Base-by-base conservation (phyloP, 1,140 invertebrate species). In the Augochlora pura region DNA sequence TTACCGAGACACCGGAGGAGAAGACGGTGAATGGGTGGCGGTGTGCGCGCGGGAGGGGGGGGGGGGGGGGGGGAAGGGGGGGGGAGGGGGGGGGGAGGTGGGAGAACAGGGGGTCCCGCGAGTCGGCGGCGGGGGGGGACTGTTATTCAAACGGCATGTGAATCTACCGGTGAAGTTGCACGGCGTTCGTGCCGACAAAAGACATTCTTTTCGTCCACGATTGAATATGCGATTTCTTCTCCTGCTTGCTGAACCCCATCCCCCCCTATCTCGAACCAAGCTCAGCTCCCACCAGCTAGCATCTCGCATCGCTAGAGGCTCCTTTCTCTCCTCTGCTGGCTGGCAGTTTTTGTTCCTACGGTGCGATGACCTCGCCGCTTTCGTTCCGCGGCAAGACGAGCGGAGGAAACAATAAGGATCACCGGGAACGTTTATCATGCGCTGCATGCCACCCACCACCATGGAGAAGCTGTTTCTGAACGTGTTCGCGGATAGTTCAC, bases 151-250 rank as follows among this genome's bases (percentile, higher is more conserved):
- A 77, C 75, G 57, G 66, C 67, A 70, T 39, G 75, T 32, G 75
- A 77, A 62, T 77, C 57, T 39, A 70, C 42, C 10, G 67, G 12
- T 6, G 52, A 18, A 66, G 65, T 62, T 27, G 64, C 77, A 49
- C 59, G 38, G 49, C 76, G 38, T 18, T n/a, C 46, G 46, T 25
- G 38, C 64, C 78, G 72, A 80, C 78, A 80, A 80, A 80, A 80
- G 73, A 76, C 72, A 80, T 80, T 80, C 73, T 69, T 76, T 76
- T 76, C 74, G 80, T 71, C n/a, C 67, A 39, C 80, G 80, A 80
- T 80, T 76, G 73, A 80, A 80, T 80, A 80, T 80, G 78, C 72
- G 71, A 80, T 74, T 78, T 59, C 66, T 77, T 54, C 67, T 52
- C 59, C 39, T 8, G 32, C 60, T 38, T 5, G 14, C 49, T 6